Conservation (phyloP, 2,888 invertebrate species). For the Lordiphosa andalusiaca region DNA sequence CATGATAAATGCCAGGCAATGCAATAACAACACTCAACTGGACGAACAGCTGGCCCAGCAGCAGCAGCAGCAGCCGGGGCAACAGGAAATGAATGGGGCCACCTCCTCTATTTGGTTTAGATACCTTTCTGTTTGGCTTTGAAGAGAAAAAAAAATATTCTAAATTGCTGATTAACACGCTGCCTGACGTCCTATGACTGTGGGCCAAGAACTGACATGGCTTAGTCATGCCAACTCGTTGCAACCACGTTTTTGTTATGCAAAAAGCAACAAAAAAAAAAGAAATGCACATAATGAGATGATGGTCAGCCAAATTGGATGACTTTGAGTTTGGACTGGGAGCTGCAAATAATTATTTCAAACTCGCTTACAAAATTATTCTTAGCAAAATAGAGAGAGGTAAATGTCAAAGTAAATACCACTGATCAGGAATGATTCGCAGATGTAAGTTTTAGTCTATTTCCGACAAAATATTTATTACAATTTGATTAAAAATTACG, state of each 20-base stretch:
- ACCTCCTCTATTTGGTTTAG: constrained; percentile 2
- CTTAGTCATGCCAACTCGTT: constrained; percentile 54
- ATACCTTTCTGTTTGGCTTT: constrained; percentile 39
- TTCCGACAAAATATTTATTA: too few relatives aligned
- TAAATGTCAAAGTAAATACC: too few relatives aligned
- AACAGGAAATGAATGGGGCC: constrained; percentile 51
- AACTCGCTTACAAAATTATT: too few relatives aligned
- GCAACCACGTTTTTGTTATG: constrained; percentile 14
- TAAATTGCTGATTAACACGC: constrained; percentile 76
- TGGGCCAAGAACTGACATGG: constrained; percentile 31
- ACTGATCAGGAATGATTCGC: too few relatives aligned
- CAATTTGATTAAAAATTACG: too few relatives aligned
- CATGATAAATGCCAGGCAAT: constrained; percentile 66
- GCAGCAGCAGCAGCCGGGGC: constrained; percentile 36
- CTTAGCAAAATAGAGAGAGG: too few relatives aligned
- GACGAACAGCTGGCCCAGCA: constrained; percentile 54
- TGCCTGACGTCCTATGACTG: constrained; percentile 24
- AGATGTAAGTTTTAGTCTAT: too few relatives aligned
- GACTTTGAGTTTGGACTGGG: too few relatives aligned
- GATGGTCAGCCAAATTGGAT: background rate
- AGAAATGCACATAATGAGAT: constrained; percentile 51
- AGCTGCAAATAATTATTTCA: too few relatives aligned
- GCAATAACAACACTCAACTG: constrained; percentile 56
- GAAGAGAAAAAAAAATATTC: constrained; percentile 58
- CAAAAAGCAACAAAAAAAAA: background rate